Conservation (phyloP, 2,888 invertebrate genomes). For the Lumbricus terrestris region DNA sequence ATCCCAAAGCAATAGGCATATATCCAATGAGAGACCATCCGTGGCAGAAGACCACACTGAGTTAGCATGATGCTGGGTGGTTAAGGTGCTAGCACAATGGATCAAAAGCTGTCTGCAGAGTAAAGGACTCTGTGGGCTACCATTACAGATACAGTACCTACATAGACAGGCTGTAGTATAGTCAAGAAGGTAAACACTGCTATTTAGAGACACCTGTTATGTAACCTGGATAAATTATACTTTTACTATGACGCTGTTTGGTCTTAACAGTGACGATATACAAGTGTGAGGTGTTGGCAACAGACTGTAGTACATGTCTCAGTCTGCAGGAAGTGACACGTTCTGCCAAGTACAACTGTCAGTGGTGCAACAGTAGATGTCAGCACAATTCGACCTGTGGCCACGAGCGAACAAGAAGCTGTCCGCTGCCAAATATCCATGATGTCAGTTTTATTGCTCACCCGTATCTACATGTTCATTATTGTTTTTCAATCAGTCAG, state of each 20-base stretch:
- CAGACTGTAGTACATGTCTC: constrained; percentile 94
- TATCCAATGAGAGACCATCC: no score
- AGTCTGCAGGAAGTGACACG: constrained; percentile 68
- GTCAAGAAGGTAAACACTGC: no score
- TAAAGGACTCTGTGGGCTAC: no score
- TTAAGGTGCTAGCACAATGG: no score
- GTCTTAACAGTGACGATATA: constrained; percentile 73
- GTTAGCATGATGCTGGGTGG: no score
- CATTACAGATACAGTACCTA: no score
- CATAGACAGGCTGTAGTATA: no score
- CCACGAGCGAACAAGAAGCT: constrained; percentile 74
- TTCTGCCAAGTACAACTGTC: constrained; percentile 77
- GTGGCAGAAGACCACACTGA: no score
- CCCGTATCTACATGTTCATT: background rate
- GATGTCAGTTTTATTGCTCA: constrained; percentile 37
- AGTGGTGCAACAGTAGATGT: constrained; percentile 85
- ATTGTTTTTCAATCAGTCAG: no score
- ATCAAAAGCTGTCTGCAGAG: no score
- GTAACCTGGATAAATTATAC: background rate
- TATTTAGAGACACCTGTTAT: background rate
- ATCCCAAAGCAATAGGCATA: no score
- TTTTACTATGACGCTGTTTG: background rate
- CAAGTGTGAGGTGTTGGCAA: constrained; percentile 91
- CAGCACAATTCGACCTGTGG: constrained; percentile 43
- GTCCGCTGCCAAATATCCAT: constrained; percentile 68